These are phyloP conservation scores for Mesochorus sp. DNA, from an alignment of 2,888 invertebrate genomes.

Conservation along the genomic window DNA sequence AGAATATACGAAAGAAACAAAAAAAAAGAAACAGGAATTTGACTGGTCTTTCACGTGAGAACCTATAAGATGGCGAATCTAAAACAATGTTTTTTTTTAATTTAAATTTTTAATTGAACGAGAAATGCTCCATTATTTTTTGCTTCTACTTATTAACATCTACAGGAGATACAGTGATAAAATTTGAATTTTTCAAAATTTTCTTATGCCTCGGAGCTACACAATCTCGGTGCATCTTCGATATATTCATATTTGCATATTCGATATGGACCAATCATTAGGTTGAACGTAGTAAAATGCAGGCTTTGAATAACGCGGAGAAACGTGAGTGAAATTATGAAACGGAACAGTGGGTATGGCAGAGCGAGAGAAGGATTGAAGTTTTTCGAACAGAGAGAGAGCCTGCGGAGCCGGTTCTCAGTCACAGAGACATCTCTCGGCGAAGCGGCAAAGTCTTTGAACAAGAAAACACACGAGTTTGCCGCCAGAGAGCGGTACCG, in stretches of 20 bases:
- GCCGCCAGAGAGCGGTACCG: constrained; percentile 76
- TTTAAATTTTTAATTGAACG: neutral
- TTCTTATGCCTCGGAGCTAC: too few species aligned
- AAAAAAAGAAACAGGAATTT: neutral
- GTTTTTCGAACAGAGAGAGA: constrained; percentile 23
- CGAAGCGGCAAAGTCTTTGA: constrained; percentile 58
- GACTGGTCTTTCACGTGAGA: neutral
- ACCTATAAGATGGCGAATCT: neutral
- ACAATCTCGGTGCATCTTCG: too few species aligned
- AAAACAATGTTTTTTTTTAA: neutral
- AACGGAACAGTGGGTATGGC: neutral
- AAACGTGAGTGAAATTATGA: constrained; percentile 16
- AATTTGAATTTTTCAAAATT: too few species aligned
- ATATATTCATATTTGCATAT: too few species aligned
- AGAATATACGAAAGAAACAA: neutral
- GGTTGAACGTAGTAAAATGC: constrained; percentile 31
- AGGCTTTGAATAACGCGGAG: constrained; percentile 33
- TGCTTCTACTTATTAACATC: too few species aligned
- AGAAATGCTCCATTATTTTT: too few species aligned
- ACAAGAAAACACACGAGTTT: constrained; percentile 50
- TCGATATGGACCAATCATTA: constrained; percentile 31
- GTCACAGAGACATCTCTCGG: constrained; percentile 76
- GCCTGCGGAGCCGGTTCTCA: constrained; percentile 46
- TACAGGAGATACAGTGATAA: too few species aligned
- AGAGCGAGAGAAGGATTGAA: constrained; percentile 7